phyloP scores from a whole-genome alignment of 2,797 vertebrate genomes.

The Rhynchonycteris naso region DNA sequence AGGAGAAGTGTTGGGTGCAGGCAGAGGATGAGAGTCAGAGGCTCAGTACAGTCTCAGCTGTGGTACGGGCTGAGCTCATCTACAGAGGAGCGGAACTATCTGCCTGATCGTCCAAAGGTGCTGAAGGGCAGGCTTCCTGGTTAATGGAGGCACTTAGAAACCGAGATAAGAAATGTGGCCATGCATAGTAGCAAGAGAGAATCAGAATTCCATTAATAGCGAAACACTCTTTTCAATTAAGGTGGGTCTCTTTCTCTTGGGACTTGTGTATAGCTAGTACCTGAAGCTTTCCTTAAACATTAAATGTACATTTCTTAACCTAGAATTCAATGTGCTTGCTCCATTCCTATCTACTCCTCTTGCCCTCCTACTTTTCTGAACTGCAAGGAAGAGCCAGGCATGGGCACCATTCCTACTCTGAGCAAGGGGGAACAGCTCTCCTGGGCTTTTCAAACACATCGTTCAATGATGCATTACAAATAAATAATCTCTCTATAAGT shows the following conservation, averaged over 20 bases:
- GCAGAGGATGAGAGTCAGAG: constrained; percentile 61
- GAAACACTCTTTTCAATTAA: not conserved
- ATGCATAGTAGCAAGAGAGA: constrained; percentile 50
- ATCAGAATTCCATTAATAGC: constrained; percentile 41
- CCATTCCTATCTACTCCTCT: not conserved
- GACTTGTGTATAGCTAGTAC: not conserved
- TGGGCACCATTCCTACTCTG: constrained; percentile 44
- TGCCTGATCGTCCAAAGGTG: constrained; percentile 74
- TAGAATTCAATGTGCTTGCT: not conserved
- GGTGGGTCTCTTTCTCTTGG: not conserved
- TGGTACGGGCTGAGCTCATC: constrained; percentile 73
- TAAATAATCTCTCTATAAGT: not conserved
- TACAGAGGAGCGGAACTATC: constrained; percentile 55
- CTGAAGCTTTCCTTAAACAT: not conserved
- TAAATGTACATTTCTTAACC: not conserved
- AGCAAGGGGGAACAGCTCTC: not conserved
- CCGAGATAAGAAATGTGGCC: not conserved
- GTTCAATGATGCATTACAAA: not conserved
- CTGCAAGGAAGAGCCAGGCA: not conserved
- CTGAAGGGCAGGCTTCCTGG: constrained; percentile 71
- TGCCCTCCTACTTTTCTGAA: constrained; percentile 26
- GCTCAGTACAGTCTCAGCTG: constrained; percentile 62
- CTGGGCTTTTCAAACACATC: constrained; percentile 40
- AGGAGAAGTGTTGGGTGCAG: constrained; percentile 6
- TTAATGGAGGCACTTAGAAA: constrained; percentile 70